Base-by-base conservation (phyloP, 2,888 invertebrate species). In the Taenaris catops region DNA sequence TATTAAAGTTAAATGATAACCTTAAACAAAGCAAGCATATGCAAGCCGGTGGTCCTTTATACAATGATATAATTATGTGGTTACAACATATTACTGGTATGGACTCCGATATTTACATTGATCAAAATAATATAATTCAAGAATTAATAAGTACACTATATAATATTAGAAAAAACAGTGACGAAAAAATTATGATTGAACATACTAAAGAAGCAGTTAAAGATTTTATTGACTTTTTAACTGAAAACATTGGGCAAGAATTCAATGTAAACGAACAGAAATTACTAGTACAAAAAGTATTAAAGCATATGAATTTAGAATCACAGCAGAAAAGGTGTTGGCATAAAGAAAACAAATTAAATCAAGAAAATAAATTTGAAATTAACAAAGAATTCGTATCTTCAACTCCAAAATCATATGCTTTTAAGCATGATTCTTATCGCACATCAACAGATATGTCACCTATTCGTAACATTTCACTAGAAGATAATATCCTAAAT, bases 141-240 rank as follows among this genome's bases (percentile, higher is more conserved):
- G 21, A 34, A 1, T 26, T 41, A 10, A 4, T 34, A 3, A 33
- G 4, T 10, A 26, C 16, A 29, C 16, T 41, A 10, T 25, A 20
- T 17, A 8, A 29, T 6, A 37, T 25, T 18, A 8, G 7, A 7
- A 20, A 7, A 4, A 18, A 11, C 11, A 29, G 17, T 10, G 9
- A 37, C 18, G 12, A 21, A 16, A 14, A 16, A 7, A 8, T 5
- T 8, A 10, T 9, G 2, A 16, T 33, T 34, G 1, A 3, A 5
- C 9, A 19, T 8, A 26, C 37, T 11, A 28, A 25, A 18, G 25
- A 37, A 11, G 37, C 18, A 26, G 21, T 41, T 8, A 19, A 25
- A 18, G 17, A 23, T 2, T 41, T 34, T 19, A 18, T 34, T 9
- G 7, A 25, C 3, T 17, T 6, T 1, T 25, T 41, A 24, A 21